A percentile compares a stretch with the other conserved stretches of the same genome.
Evolutionary conservation across 64 coral and sea anemone species (phyloP).

Genomic region (Orbicella faveolata): DNA sequence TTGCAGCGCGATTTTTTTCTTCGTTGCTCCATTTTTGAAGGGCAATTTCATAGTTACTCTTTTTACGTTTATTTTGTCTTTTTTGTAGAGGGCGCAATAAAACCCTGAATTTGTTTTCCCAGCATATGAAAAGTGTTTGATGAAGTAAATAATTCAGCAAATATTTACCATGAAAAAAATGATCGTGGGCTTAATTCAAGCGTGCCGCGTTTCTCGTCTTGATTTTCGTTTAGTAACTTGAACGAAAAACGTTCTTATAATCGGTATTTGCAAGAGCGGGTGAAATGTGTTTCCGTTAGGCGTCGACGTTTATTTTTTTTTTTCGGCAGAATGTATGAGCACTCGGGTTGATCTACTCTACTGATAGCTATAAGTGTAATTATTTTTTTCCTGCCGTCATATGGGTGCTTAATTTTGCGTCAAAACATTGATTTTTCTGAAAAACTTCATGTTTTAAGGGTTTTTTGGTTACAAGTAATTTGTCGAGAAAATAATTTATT

Average conservation of each 20-base stretch:
- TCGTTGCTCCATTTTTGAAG: neutral
- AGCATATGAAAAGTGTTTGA: neutral
- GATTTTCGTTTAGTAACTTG: neutral
- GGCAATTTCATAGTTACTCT: neutral
- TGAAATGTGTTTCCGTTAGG: neutral
- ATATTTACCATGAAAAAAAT: slow-evolving; percentile 10
- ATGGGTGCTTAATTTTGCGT: neutral
- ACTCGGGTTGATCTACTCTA: neutral
- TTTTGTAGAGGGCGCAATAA: neutral
- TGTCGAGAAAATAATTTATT: neutral
- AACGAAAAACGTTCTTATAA: neutral
- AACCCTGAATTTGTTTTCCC: neutral
- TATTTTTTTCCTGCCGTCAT: neutral
- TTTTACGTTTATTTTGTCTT: neutral
- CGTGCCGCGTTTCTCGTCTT: neutral
- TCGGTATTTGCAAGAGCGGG: neutral
- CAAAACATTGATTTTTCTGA: neutral
- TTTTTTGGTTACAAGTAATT: neutral
- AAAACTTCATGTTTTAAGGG: neutral
- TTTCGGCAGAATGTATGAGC: neutral
- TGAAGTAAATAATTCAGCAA: slow-evolving; percentile 9
- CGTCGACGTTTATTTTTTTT: neutral
- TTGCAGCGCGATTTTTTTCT: neutral
- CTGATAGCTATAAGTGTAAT: neutral
- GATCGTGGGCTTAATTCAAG: neutral